Evolutionary conservation across 2,888 invertebrate species (phyloP).

Genomic region (Synanthedon tipuliformis): DNA sequence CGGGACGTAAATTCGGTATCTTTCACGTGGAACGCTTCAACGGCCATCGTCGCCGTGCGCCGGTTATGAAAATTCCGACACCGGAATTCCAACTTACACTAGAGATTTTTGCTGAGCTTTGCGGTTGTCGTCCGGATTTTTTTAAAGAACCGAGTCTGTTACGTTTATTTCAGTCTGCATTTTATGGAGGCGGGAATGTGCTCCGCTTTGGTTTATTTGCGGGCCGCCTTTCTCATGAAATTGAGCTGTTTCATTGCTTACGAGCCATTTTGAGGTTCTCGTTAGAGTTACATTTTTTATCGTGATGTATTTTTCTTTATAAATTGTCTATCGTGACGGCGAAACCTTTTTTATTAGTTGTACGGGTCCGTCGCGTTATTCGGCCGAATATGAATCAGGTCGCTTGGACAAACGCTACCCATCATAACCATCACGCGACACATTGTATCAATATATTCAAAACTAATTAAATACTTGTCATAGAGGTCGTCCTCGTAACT

Average conservation of each 20-base stretch:
- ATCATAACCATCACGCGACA: slow-evolving; percentile 12
- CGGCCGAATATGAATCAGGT: slow-evolving; percentile 5
- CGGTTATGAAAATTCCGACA: slow-evolving; percentile 67
- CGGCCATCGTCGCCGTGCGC: slow-evolving; percentile 34
- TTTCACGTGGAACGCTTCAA: slow-evolving; percentile 47
- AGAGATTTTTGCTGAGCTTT: slow-evolving; percentile 61
- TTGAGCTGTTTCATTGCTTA: slow-evolving; percentile 66
- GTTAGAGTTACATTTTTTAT: slow-evolving; percentile 57
- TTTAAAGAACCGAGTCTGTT: slow-evolving; percentile 60
- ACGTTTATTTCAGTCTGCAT: slow-evolving; percentile 62
- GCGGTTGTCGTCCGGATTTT: slow-evolving; percentile 58
- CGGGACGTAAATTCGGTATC: slow-evolving; percentile 50
- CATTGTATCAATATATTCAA: slow-evolving; percentile 11
- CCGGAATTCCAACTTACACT: slow-evolving; percentile 59
- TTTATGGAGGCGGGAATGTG: slow-evolving; percentile 65
- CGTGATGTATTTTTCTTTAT: slow-evolving; percentile 44
- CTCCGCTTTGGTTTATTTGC: slow-evolving; percentile 64
- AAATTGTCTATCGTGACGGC: slow-evolving; percentile 37
- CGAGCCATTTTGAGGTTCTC: slow-evolving; percentile 59
- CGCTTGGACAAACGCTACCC: slow-evolving; percentile 9
- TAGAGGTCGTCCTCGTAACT: slow-evolving; percentile 2
- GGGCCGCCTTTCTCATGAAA: slow-evolving; percentile 62
- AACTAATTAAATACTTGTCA: slow-evolving; percentile 12
- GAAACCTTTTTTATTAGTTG: slow-evolving; percentile 28
- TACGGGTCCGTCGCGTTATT: slow-evolving; percentile 13